Evolutionary conservation across 2,888 invertebrate species (phyloP), one percentile per base, ranked within the genome.

Genomic region (Elmis aenea): DNA sequence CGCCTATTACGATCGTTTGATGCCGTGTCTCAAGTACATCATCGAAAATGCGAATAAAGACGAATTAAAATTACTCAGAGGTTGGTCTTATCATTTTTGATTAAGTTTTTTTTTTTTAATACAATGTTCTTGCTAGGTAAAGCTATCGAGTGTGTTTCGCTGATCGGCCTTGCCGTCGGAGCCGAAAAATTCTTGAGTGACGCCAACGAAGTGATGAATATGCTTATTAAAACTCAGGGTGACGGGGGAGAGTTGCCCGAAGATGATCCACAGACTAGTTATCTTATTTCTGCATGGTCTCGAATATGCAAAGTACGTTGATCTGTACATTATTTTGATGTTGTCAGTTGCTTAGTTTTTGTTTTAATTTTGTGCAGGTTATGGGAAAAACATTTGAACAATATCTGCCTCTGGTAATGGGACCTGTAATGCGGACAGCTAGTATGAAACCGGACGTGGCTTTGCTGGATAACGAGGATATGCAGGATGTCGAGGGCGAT

Each of bases 241-340:
- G 88, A 89, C 57, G 84, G 82, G 46, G 82, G 83, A 12, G 83
- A 84, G 55, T 68, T 94, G 46, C 84, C 91, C 0, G 93, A 93
- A 43, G 96, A 97, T 61, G 96, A 97, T 70, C 95, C 95, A 1
- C 95, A 95, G 70, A 88, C 95, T 13, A 92, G 93, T 6, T 99
- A 95, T 70, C 83, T 99, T 66, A 97, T 99, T 51, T 93, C 95
- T 0, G 96, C 97, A 1, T 99, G 99, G 99, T 94, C 97, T 0
- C 80, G 99, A 50, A 95, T 99, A 69, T 99, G 99, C 71, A 94
- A 94, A 69, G 67, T 66, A 46, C 38, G 46, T 46, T 9, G 6
- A 13, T 28, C 23, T 38, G 8, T 28, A 6, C n/a, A 13, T 6
- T 14, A n/a, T n/a, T 27, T 14, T n/a, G n/a, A n/a, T n/a, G n/a